Evolutionary conservation across 1,140 invertebrate genomes (phyloP), one percentile per base, ranked within the genome.

Genomic region (Brachionus angularis): DNA sequence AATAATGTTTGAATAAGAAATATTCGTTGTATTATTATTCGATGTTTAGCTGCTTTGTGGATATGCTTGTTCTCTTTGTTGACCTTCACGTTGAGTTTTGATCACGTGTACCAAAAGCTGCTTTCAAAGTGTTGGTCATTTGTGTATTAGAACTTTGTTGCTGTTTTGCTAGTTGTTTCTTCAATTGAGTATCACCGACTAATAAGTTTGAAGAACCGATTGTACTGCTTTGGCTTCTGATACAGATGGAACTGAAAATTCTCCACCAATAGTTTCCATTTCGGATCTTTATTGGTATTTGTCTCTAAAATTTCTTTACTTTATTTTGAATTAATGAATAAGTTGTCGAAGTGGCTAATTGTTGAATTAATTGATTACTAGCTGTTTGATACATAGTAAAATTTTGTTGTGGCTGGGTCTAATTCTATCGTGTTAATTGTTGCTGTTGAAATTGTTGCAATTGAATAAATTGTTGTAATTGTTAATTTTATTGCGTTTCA

Each of bases 171-270:
- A 88, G 2, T 89, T 86, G 50, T 29, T 70, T 70, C 12, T 70
- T 31, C 12, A 70, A n/a, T 25, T 70, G 47, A 73, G 86, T 85
- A 76, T 91, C 89, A 2, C 89, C 89, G 70, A 88, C 86, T 10
- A n/a, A n/a, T n/a, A n/a, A n/a, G n/a, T n/a, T n/a, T n/a, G n/a
- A n/a, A n/a, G n/a, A n/a, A n/a, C n/a, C n/a, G n/a, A n/a, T n/a
- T n/a, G n/a, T n/a, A n/a, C n/a, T n/a, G n/a, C n/a, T n/a, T n/a
- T n/a, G n/a, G n/a, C n/a, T n/a, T n/a, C n/a, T n/a, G n/a, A n/a
- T n/a, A n/a, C n/a, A n/a, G n/a, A n/a, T n/a, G n/a, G n/a, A 2
- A 36, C 33, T 23, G 12, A 16, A 10, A 7, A 2, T 39, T 58
- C 39, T 14, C 18, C 1, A 4, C 39, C 53, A n/a, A 8, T 25